Conservation (phyloP, 2,888 invertebrate genomes). For the Ochropleura plecta region DNA sequence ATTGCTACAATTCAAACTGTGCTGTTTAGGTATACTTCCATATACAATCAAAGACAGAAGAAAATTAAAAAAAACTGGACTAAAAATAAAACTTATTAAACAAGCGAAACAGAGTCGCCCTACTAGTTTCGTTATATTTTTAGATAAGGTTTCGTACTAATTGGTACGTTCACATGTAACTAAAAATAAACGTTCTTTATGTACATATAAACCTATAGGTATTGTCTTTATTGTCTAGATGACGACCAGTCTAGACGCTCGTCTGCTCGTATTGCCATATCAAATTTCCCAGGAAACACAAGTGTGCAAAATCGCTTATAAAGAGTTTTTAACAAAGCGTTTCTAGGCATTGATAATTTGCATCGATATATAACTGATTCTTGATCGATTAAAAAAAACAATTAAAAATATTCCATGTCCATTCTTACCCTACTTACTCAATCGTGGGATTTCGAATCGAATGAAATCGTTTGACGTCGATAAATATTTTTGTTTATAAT, state of each 20-base stretch:
- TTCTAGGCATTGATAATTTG: conserved; percentile 54
- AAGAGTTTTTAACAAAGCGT: conserved; percentile 57
- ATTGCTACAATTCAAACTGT: background rate
- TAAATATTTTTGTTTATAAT: conserved; percentile 46
- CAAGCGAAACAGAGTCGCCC: conserved; percentile 13
- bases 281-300: conserved; percentile 67
- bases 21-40: background rate
- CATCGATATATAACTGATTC: conserved; percentile 40
- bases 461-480: conserved; percentile 37
- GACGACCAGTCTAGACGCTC: conserved; percentile 72
- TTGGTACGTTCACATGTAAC: conserved; percentile 76
- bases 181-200: conserved; percentile 73
- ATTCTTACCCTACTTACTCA: conserved; percentile 43
- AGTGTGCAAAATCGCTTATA: conserved; percentile 64
- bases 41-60: background rate
- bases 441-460: conserved; percentile 13
- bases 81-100: too few relatives aligned
- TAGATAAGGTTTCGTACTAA: conserved; percentile 65
- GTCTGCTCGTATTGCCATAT: conserved; percentile 56
- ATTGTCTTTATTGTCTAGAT: conserved; percentile 71
- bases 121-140: conserved; percentile 47
- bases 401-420: conserved; percentile 25
- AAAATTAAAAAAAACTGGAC: background rate
- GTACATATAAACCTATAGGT: conserved; percentile 57
- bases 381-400: conserved; percentile 9